Conservation (phyloP, 1,140 invertebrate genomes). For the Streblospio benedicti region DNA sequence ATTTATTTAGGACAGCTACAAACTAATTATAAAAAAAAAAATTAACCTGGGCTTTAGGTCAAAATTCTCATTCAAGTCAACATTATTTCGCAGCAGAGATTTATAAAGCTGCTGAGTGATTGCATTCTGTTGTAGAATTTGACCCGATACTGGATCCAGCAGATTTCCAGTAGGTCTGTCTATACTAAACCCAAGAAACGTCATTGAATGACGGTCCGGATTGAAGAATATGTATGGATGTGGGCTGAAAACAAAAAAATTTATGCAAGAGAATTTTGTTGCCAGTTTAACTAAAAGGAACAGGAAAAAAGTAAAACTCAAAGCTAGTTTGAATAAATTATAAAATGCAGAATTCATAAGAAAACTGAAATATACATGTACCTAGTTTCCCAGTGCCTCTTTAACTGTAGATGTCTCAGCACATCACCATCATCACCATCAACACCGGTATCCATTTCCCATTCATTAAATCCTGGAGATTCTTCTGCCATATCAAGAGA, state of each 20-base stretch:
- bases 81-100: constrained; percentile 26
- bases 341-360: too few species aligned
- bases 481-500: constrained; percentile 40
- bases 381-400: background rate
- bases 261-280: background rate
- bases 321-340: background rate
- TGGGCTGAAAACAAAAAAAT: constrained; percentile 23
- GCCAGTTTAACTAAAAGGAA: background rate
- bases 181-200: constrained; percentile 39
- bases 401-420: background rate
- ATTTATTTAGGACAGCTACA: background rate
- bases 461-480: constrained; percentile 28
- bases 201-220: constrained; percentile 30
- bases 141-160: constrained; percentile 27
- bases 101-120: constrained; percentile 26
- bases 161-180: constrained; percentile 28
- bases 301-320: background rate
- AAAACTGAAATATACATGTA: too few species aligned
- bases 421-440: background rate
- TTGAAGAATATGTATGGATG: constrained; percentile 44
- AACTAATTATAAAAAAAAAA: background rate
- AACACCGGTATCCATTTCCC: constrained; percentile 38
- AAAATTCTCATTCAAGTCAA: constrained; percentile 36
- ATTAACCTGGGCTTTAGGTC: constrained; percentile 32
- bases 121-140: constrained; percentile 23